These are phyloP conservation scores for Propithecus perrieri DNA, from an alignment of 2,797 vertebrate genomes.

Conservation along the genomic window DNA sequence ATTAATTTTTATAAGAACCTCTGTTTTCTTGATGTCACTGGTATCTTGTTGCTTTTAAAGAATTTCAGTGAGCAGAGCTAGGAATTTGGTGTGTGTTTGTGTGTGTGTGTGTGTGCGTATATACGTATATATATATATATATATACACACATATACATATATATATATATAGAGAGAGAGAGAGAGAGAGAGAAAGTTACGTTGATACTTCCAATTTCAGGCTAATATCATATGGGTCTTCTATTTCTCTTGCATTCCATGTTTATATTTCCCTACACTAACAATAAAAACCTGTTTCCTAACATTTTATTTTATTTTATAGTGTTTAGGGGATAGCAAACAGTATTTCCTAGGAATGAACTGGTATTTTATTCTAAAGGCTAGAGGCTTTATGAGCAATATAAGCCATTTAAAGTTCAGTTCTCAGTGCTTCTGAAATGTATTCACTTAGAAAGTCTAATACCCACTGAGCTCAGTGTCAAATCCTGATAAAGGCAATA, in stretches of 20 bases:
- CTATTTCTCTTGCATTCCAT: background rate
- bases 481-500: conserved; percentile 57
- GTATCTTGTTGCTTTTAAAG: background rate
- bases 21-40: background rate
- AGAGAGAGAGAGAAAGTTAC: background rate
- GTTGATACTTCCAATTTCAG: background rate
- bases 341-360: conserved; percentile 33
- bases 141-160: background rate
- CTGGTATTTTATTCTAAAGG: conserved; percentile 3
- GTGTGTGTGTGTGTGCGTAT: too few relatives aligned
- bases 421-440: conserved; percentile 47
- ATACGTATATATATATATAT: background rate
- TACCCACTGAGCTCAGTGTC: conserved; percentile 65
- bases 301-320: conserved; percentile 45
- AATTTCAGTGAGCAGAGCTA: background rate
- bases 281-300: background rate
- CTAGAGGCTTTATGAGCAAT: conserved; percentile 51
- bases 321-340: background rate
- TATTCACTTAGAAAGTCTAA: conserved; percentile 53
- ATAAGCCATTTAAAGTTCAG: conserved; percentile 64
- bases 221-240: background rate
- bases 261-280: background rate
- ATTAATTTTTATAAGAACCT: background rate
- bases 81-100: background rate
- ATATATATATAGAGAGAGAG: background rate